Percentiles rank a stretch among this genome's conserved stretches.
Evolutionary conservation across 2,113 vertebrate genomes (phyloP).

Genomic region (Chamaetylas fuelleborni): DNA sequence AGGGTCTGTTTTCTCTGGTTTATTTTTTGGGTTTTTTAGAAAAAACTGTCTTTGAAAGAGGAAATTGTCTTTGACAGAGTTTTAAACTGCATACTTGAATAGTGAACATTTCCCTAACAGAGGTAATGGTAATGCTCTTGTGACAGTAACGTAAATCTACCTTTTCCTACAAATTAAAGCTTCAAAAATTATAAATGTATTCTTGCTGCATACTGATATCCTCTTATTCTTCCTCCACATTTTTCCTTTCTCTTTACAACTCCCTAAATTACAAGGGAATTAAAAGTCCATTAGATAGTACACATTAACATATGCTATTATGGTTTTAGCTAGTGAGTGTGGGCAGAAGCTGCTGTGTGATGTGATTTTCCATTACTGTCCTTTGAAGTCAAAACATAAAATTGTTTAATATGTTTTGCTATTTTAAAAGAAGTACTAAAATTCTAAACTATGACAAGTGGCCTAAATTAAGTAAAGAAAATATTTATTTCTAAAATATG

Average conservation of each 20-base stretch:
- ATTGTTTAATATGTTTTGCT: neutral
- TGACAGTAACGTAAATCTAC: neutral
- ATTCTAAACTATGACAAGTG: neutral
- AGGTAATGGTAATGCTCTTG: neutral
- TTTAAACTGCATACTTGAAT: neutral
- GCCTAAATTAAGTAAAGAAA: neutral
- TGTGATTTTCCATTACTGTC: conserved; percentile 6
- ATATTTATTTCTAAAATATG: neutral
- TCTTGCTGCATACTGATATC: conserved; percentile 30
- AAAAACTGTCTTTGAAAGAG: neutral
- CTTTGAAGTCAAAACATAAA: conserved; percentile 39
- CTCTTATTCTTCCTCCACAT: conserved; percentile 9
- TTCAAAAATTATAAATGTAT: conserved; percentile 36
- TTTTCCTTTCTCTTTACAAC: conserved; percentile 36
- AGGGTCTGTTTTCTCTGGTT: neutral
- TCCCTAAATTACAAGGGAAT: conserved; percentile 61
- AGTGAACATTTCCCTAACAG: neutral
- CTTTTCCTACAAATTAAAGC: conserved; percentile 32
- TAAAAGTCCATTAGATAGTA: conserved; percentile 52
- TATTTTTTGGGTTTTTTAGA: neutral
- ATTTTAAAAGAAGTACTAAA: neutral
- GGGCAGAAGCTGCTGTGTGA: conserved; percentile 27
- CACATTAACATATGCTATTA: conserved; percentile 38
- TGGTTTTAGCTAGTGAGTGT: neutral
- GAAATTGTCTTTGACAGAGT: neutral